Base-by-base conservation (phyloP, 2,888 invertebrate genomes). In the Dermolepida albohirtum region DNA sequence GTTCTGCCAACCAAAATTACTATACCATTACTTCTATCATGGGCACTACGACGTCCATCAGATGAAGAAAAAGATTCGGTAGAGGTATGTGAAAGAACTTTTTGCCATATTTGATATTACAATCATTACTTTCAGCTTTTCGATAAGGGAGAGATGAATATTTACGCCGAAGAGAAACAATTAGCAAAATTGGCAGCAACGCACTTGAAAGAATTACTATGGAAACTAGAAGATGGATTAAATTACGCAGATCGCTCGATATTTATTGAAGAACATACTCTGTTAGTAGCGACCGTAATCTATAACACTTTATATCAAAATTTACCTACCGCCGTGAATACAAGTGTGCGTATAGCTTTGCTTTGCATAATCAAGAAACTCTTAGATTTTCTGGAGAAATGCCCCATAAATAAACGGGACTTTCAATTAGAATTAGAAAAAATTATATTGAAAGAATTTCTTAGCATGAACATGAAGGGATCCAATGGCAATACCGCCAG, bases 81-180 rank as follows among this genome's bases (percentile, higher is more conserved):
- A 75, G 77, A 73, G 78, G 78, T 73, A 73, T 64, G 52, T 63
- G 16, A 39, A 66, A 44, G 64, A 47, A 34, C 1, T 34, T 22
- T 63, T 27, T 47, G 7, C n/a, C 47, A 12, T 8, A 27, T 49
- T 27, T 27, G 11, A 27, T 29, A n/a, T 12, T 5, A 11, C 41
- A 5, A 43, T 7, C 80, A 83, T 50, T 83, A 87, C 85, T 86
- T 85, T 54, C 83, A 88, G 75, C 87, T 90, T 0, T 91, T 90
- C 79, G 90, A 90, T 72, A 86, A 87, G 75, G 89, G 88, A 69
- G 89, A 89, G 75, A 82, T 85, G 69, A 90, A 90, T 77, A 83
- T 85, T 47, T 87, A 84, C 75, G 81, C 86, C 49, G 90, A 90
- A 81, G 40, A 66, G 11, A 65, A 65, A 57, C 54, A 51, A 10